Percentiles rank a stretch among this genome's conserved stretches.
phyloP scores from a whole-genome alignment of 64 coral and sea anemone species.

The Montipora foliosa region DNA sequence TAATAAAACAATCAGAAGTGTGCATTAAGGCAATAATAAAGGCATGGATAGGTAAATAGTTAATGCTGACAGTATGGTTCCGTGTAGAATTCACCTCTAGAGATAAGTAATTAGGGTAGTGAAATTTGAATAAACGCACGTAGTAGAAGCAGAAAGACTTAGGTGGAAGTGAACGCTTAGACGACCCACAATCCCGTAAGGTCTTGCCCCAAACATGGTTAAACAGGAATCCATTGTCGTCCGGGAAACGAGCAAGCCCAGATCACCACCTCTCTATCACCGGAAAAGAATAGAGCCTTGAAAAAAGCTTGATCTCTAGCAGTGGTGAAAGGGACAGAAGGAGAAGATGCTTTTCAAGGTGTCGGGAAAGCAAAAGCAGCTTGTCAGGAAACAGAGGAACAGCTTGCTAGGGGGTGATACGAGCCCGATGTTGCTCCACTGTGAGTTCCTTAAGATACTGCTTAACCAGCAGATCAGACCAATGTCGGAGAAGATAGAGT shows the following conservation, averaged over 20 bases:
- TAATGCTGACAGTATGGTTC: too few relatives aligned
- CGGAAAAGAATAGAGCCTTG: constrained; percentile 41
- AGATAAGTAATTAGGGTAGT: too few relatives aligned
- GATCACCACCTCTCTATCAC: constrained; percentile 41
- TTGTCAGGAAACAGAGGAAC: constrained; percentile 33
- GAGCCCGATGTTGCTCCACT: constrained; percentile 24
- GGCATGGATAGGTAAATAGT: too few relatives aligned
- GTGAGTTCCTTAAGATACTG: constrained; percentile 9
- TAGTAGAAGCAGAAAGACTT: too few relatives aligned
- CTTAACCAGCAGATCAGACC: constrained; percentile 6
- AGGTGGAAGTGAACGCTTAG: too few relatives aligned
- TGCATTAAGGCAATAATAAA: too few relatives aligned
- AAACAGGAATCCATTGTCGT: constrained; percentile 30
- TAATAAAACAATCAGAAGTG: too few relatives aligned
- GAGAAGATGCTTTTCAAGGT: background rate
- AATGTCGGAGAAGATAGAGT: constrained; percentile 24
- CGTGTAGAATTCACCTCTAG: too few relatives aligned
- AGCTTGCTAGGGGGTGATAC: constrained; percentile 39
- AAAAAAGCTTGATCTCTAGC: constrained; percentile 29
- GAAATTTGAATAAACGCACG: too few relatives aligned
- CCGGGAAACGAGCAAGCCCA: constrained; percentile 16
- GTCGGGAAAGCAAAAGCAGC: background rate
- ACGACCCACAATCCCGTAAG: background rate
- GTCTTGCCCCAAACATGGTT: constrained; percentile 49
- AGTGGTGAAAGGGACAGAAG: background rate